Percentiles rank a stretch among this genome's conserved stretches.
These are phyloP conservation scores for Ctenopoma multispine DNA, from an alignment of 2,797 vertebrate genomes.

Conservation along the genomic window DNA sequence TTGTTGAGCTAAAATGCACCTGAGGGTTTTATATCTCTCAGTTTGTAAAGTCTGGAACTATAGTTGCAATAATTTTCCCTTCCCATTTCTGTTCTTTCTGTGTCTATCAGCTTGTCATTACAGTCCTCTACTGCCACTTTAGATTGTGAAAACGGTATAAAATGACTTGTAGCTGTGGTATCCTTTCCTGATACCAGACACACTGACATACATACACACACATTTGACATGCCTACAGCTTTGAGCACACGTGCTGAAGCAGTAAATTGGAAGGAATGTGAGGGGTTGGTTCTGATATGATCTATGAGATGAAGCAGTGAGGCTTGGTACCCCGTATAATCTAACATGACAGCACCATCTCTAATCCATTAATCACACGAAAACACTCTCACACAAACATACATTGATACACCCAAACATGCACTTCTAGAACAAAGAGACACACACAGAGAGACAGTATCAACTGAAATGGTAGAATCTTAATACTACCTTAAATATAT, in stretches of 20 bases:
- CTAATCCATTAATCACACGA: constrained; percentile 67
- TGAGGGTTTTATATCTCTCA: no score
- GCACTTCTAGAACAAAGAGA: background rate
- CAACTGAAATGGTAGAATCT: background rate
- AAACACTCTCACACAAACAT: constrained; percentile 37
- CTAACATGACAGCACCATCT: constrained; percentile 65
- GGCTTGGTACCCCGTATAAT: constrained; percentile 67
- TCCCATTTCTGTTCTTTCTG: background rate
- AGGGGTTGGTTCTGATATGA: constrained; percentile 65
- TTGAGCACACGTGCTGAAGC: constrained; percentile 56
- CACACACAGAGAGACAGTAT: background rate
- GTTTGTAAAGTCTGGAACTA: no score
- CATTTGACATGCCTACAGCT: constrained; percentile 4
- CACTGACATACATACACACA: constrained; percentile 7
- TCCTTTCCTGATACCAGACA: constrained; percentile 12
- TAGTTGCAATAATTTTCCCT: no score
- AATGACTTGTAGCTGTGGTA: background rate
- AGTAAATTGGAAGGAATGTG: constrained; percentile 70
- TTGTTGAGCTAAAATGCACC: no score
- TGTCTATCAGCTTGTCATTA: background rate
- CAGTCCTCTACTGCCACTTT: background rate
- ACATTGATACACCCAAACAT: constrained; percentile 11
- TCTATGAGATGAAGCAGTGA: constrained; percentile 67
- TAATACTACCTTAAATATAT: no score
- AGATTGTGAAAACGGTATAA: background rate